Percentiles rank a stretch among this genome's conserved stretches.
Evolutionary conservation across 92 coral and sea anemone genomes (phyloP).

Genomic region (Chrysogorgia sp.): DNA sequence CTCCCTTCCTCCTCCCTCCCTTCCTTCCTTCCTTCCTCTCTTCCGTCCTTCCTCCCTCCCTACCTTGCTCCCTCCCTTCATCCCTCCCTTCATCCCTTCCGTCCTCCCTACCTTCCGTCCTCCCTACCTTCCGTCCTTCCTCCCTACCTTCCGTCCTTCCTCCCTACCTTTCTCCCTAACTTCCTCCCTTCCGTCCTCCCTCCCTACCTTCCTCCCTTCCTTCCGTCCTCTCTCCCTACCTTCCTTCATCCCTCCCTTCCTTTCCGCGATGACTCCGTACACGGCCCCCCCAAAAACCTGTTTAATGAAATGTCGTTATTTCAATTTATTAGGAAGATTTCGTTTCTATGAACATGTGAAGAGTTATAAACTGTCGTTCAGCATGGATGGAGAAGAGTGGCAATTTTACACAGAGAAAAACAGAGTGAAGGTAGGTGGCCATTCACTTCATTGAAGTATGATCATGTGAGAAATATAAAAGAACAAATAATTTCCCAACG

Average conservation of each 20-base stretch:
- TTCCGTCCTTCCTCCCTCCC: not conserved
- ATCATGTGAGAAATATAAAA: not conserved
- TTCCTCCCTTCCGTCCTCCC: no score
- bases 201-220: no score
- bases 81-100: not conserved
- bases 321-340: constrained; percentile 64
- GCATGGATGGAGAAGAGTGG: constrained; percentile 62
- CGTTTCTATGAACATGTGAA: constrained; percentile 76
- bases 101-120: no score
- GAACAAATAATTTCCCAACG: no score
- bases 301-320: not conserved
- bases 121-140: no score
- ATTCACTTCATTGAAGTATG: not conserved
- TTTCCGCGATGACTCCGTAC: no score
- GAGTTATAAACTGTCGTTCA: constrained; percentile 63
- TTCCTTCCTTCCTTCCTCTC: not conserved
- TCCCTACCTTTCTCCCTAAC: no score
- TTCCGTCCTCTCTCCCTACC: no score
- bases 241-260: no score
- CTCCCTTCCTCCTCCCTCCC: not conserved
- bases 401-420: constrained; percentile 31
- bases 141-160: no score
- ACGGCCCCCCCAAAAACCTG: no score
- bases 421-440: constrained; percentile 37
- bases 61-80: not conserved